phyloP scores from a whole-genome alignment of 2,113 vertebrate species.

The Cranoglanis bouderius region DNA sequence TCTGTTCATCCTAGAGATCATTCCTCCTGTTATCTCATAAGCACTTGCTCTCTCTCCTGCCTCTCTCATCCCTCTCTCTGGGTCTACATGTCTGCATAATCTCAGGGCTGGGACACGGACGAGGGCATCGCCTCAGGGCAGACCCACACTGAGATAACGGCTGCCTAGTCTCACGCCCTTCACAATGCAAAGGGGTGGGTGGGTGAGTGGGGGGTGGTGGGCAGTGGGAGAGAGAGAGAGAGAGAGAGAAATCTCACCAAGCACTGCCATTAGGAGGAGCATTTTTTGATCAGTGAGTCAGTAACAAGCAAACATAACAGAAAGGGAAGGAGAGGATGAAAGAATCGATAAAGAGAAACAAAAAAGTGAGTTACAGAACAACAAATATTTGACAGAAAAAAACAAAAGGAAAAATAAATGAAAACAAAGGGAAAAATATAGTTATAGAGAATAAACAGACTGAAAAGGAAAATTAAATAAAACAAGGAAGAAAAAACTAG shows the following conservation, averaged over 20 bases:
- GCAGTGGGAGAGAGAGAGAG: not conserved
- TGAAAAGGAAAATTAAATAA: not conserved
- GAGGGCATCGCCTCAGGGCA: conserved; percentile 58
- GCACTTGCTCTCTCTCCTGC: conserved; percentile 30
- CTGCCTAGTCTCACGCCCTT: conserved; percentile 28
- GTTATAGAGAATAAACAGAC: not conserved
- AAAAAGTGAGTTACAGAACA: not conserved
- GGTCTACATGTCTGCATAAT: conserved; percentile 27
- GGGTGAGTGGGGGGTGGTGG: not conserved
- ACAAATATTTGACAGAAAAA: conserved; percentile 14
- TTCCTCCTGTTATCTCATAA: conserved; percentile 30
- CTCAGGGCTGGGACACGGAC: conserved; percentile 56
- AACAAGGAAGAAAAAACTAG: not conserved
- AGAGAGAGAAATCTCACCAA: not conserved
- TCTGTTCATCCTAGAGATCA: conserved; percentile 18
- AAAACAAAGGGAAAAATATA: not conserved
- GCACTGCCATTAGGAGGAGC: not conserved
- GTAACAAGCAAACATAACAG: not conserved
- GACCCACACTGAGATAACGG: conserved; percentile 45
- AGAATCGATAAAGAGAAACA: not conserved
- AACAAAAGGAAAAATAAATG: not conserved
- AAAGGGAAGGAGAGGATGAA: not conserved
- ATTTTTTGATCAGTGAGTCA: not conserved
- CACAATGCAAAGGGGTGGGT: not conserved
- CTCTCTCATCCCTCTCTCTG: conserved; percentile 11